Conservation (phyloP, 2,113 vertebrate genomes). For the Trachemys scripta region DNA sequence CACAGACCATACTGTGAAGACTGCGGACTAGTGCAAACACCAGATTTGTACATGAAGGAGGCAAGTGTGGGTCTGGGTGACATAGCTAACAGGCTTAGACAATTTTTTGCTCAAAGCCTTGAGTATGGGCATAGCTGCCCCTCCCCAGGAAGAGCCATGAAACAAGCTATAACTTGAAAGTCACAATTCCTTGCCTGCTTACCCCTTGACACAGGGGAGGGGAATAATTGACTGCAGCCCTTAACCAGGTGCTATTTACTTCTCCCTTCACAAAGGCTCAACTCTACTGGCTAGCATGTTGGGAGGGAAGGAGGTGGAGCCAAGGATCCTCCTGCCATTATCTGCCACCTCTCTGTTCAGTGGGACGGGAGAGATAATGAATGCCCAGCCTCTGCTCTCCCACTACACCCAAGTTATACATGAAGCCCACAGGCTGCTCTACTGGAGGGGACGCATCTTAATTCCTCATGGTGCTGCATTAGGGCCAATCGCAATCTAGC, state of each 20-base stretch:
- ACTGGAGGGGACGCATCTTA: neutral
- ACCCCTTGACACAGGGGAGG: neutral
- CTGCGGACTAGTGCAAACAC: neutral
- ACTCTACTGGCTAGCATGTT: neutral
- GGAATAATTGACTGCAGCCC: neutral
- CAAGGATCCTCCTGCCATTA: neutral
- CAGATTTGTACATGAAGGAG: neutral
- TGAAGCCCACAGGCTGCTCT: neutral
- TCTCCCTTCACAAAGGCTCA: neutral
- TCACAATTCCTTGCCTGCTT: neutral
- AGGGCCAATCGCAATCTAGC: neutral
- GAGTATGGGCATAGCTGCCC: slow-evolving; percentile 24
- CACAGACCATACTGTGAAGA: neutral
- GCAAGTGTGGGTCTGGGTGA: neutral
- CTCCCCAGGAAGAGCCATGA: neutral
- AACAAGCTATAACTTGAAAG: neutral
- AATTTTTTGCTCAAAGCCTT: slow-evolving; percentile 39
- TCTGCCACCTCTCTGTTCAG: neutral
- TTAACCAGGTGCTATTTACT: neutral
- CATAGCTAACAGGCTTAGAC: neutral
- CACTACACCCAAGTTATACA: neutral
- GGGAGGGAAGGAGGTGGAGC: neutral
- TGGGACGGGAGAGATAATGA: neutral
- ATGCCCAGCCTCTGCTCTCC: neutral
- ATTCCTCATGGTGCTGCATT: neutral